Evolutionary conservation across 2,113 vertebrate species (phyloP).

Genomic region (Myrmophylax atrothorax): DNA sequence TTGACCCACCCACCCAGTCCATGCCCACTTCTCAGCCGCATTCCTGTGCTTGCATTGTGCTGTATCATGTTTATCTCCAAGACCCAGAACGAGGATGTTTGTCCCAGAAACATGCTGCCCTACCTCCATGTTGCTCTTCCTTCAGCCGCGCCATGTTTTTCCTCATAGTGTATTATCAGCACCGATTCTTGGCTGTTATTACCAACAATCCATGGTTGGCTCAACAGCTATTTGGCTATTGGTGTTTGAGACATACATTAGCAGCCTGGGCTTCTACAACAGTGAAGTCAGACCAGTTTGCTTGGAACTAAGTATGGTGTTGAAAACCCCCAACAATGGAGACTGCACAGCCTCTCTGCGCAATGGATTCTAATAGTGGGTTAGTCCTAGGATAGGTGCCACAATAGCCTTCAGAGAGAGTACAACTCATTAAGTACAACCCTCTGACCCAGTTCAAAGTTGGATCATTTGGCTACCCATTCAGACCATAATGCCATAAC

Average conservation of each 20-base stretch:
- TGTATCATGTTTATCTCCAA: background rate
- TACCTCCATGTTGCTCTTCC: background rate
- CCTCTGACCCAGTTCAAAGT: background rate
- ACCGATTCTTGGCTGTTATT: background rate
- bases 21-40: background rate
- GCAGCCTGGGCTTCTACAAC: background rate
- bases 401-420: background rate
- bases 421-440: background rate
- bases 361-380: background rate
- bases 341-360: background rate
- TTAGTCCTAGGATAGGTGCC: background rate
- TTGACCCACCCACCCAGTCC: background rate
- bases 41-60: background rate
- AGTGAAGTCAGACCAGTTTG: background rate
- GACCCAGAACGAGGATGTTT: fast-evolving
- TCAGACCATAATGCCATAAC: background rate
- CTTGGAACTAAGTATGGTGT: background rate
- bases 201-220: background rate
- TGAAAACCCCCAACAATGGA: background rate
- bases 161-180: background rate
- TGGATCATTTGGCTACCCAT: background rate
- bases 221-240: background rate
- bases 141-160: background rate
- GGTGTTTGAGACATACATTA: background rate
- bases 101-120: background rate